Conservation (phyloP, 35 echinoderm and acorn worm species). For the Apostichopus japonicus region DNA sequence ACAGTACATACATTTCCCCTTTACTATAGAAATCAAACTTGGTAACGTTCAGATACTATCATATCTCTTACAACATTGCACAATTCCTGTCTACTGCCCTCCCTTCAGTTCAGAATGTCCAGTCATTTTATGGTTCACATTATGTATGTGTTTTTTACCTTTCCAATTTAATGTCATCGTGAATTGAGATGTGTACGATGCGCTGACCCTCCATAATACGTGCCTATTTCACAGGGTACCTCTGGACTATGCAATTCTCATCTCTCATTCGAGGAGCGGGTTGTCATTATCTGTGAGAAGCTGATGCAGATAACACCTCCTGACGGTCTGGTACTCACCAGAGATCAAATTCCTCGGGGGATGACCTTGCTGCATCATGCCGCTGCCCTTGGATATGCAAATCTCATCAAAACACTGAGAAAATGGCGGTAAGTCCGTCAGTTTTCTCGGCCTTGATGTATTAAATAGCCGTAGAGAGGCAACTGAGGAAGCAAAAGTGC, state of each 20-base stretch:
- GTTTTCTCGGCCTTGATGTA: no score
- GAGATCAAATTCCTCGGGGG: constrained; percentile 47
- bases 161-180: no score
- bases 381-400: constrained; percentile 85
- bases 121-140: no score
- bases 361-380: constrained; percentile 95
- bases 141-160: no score
- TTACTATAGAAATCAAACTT: no score
- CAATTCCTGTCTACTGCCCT: no score
- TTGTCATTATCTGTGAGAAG: constrained; percentile 78
- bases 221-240: constrained; percentile 9
- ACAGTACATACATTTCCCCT: no score
- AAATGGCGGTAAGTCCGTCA: constrained; percentile 60
- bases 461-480: no score
- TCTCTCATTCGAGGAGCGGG: constrained; percentile 88
- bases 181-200: background rate
- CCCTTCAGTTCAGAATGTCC: no score
- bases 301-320: constrained; percentile 64
- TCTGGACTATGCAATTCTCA: constrained; percentile 59
- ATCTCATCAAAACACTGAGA: constrained; percentile 71
- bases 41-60: no score
- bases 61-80: no score
- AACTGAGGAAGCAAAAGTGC: no score
- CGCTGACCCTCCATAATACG: background rate
- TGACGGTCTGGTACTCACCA: background rate